A percentile compares a stretch with the other conserved stretches of the same genome.
Evolutionary conservation across 2,113 vertebrate genomes (phyloP).

Genomic region (Oceanites oceanicus): DNA sequence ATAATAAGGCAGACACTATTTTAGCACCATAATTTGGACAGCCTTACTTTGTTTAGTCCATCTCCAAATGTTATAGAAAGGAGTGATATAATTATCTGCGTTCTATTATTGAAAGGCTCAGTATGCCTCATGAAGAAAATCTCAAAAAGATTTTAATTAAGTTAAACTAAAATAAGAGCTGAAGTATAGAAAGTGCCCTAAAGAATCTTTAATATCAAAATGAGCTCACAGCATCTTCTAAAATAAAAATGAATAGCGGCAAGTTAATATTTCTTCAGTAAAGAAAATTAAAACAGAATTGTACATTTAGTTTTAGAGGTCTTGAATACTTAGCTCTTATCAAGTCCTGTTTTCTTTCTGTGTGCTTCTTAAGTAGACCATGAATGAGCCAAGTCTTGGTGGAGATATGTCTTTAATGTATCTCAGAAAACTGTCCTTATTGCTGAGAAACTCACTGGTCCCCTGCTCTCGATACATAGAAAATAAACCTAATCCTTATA

Average conservation of each 20-base stretch:
- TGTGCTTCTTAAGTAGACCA: background rate
- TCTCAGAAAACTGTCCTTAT: background rate
- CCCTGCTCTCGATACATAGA: background rate
- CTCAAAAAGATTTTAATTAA: constrained; percentile 33
- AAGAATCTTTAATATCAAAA: background rate
- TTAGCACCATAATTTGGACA: background rate
- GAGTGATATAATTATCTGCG: background rate
- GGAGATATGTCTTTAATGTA: background rate
- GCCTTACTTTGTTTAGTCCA: background rate
- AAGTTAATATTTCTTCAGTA: background rate
- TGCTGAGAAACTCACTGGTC: background rate
- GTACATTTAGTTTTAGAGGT: background rate
- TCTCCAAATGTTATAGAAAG: background rate
- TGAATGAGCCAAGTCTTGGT: background rate
- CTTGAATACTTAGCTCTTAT: background rate
- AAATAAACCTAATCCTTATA: background rate
- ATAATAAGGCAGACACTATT: background rate
- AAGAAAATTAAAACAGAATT: background rate
- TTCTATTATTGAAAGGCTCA: background rate
- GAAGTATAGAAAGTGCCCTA: background rate
- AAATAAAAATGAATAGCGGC: background rate
- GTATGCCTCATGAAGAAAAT: background rate
- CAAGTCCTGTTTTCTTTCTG: background rate
- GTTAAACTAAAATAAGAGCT: background rate
- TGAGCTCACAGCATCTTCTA: background rate